phyloP scores from a whole-genome alignment of 2,888 invertebrate genomes.

The Cephus rjabovi region DNA sequence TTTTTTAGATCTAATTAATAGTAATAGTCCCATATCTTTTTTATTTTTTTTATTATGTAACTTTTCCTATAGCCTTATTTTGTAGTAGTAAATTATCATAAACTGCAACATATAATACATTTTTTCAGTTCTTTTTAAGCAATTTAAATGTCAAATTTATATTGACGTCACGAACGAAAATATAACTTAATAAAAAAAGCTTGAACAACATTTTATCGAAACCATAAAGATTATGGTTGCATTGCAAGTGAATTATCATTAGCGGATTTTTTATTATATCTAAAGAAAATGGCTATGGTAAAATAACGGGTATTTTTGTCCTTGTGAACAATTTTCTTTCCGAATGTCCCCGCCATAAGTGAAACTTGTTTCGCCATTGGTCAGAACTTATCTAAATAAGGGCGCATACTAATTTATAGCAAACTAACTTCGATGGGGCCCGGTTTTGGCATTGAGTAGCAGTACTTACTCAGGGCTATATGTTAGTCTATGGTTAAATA shows the following conservation, averaged over 20 bases:
- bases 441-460: neutral
- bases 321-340: neutral
- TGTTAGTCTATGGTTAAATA: neutral
- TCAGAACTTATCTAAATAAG: neutral
- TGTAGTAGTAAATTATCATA: neutral
- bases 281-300: neutral
- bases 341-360: neutral
- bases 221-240: neutral
- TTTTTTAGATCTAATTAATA: no score
- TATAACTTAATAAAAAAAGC: no score
- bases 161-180: no score
- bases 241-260: neutral
- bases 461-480: neutral
- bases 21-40: no score
- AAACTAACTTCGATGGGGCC: neutral
- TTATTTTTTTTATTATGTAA: no score
- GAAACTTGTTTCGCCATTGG: neutral
- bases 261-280: neutral
- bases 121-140: no score
- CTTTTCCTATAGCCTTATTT: no score
- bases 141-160: no score
- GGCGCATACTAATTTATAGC: neutral
- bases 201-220: neutral
- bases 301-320: neutral
- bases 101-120: no score